Percentiles rank a stretch among this genome's conserved stretches.
Conservation (phyloP, 2,797 vertebrate species). For the Melanotaenia parkinsoni region DNA sequence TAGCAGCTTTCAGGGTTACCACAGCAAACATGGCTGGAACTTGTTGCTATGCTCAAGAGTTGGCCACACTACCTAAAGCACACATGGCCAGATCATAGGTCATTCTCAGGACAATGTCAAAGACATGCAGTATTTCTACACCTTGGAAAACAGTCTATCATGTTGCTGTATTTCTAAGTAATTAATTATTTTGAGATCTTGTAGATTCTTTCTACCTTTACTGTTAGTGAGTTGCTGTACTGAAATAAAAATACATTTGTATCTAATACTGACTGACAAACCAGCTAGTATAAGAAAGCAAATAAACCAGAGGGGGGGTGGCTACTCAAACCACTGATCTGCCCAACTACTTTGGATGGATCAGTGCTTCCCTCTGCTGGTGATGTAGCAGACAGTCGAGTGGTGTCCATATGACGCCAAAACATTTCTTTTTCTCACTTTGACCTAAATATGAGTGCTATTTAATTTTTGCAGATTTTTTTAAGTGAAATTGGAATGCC, state of each 20-base stretch:
- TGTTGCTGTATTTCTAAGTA: not conserved
- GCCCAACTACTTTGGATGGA: not conserved
- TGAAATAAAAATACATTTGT: not conserved
- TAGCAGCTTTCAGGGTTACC: slow-evolving; percentile 36
- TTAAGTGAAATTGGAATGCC: not conserved
- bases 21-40: slow-evolving; percentile 59
- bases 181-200: not conserved
- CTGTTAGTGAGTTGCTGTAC: not conserved
- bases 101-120: slow-evolving; percentile 15
- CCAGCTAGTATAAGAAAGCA: not conserved
- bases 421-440: not conserved
- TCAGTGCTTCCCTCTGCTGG: slow-evolving; percentile 72
- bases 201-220: not conserved
- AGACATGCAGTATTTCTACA: not conserved
- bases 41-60: slow-evolving; percentile 43
- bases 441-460: not conserved
- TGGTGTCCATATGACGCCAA: not conserved
- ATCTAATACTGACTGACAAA: not conserved
- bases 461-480: not conserved
- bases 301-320: not conserved
- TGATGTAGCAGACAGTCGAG: not conserved
- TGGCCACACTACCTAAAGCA: slow-evolving; percentile 40
- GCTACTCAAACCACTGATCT: too few relatives aligned
- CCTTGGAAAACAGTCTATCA: not conserved
- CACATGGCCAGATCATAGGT: slow-evolving; percentile 9